phyloP scores from a whole-genome alignment of 2,113 vertebrate species.

The Cryptoleucopteryx plumbea region DNA sequence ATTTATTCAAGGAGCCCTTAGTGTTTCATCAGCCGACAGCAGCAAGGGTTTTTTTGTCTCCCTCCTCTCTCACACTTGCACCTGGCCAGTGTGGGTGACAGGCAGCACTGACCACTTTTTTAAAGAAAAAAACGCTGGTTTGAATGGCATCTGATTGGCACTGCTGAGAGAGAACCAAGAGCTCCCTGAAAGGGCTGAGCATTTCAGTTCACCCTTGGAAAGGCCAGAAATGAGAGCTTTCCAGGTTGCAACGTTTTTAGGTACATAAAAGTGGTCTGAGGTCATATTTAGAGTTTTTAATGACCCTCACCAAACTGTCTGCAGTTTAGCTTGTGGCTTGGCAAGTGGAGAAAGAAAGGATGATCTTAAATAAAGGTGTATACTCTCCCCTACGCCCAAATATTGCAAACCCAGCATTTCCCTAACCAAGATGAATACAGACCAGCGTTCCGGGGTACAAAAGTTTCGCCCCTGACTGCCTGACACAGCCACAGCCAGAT shows the following conservation, averaged over 20 bases:
- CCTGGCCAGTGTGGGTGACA: background rate
- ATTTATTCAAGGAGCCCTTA: background rate
- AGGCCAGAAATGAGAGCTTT: background rate
- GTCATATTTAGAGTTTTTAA: background rate
- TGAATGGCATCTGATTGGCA: conserved; percentile 31
- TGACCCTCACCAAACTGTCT: background rate
- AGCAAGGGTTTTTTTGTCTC: background rate
- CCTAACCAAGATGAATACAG: background rate
- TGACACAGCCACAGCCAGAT: background rate
- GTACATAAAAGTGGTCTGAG: background rate
- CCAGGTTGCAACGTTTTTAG: background rate
- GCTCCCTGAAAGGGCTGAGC: background rate
- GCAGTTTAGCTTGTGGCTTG: background rate
- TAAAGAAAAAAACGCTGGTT: background rate
- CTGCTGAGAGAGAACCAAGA: background rate
- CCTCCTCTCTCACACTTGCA: background rate
- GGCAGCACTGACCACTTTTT: background rate
- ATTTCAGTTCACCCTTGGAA: background rate
- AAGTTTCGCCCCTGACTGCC: background rate
- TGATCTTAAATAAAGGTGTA: background rate
- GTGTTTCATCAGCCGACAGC: background rate
- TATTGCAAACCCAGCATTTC: background rate
- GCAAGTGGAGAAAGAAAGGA: background rate
- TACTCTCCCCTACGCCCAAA: background rate
- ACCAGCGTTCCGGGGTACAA: background rate